Evolutionary conservation across 64 coral and sea anemone genomes (phyloP).

Genomic region (Acropora tenuis): DNA sequence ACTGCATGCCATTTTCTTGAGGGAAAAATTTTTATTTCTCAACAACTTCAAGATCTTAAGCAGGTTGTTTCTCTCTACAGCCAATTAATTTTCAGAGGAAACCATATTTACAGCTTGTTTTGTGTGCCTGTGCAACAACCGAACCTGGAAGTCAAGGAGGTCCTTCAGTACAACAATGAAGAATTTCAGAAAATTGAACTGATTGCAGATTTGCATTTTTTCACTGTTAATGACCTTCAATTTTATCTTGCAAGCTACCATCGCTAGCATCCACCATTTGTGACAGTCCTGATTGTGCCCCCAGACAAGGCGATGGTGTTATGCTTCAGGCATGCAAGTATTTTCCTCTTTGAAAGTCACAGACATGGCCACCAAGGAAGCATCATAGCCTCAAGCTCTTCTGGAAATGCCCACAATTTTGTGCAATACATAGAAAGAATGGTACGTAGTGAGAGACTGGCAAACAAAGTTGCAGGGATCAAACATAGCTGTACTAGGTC

Average conservation of each 20-base stretch:
- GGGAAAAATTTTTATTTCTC: neutral
- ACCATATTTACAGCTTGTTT: neutral
- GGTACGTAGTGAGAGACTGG: too few species aligned
- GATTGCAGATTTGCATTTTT: neutral
- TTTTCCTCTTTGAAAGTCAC: slow-evolving; percentile 54
- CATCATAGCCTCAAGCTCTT: slow-evolving; percentile 1
- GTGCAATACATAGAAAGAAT: slow-evolving; percentile 5
- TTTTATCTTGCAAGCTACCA: neutral
- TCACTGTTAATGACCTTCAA: slow-evolving; percentile 19
- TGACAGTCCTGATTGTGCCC: slow-evolving; percentile 39
- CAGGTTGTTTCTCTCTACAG: neutral
- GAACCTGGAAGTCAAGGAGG: neutral
- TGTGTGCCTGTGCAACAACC: neutral
- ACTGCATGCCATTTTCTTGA: slow-evolving; percentile 14
- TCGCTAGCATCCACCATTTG: neutral
- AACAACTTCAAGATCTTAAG: neutral
- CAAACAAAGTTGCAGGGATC: neutral
- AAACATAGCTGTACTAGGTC: slow-evolving; percentile 24
- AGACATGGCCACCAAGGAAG: slow-evolving; percentile 8
- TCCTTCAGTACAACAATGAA: neutral
- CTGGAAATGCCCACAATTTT: neutral
- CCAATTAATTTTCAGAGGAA: neutral
- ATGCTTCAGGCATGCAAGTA: neutral
- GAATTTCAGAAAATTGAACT: neutral
- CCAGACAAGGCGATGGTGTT: slow-evolving; percentile 45